phyloP scores from a whole-genome alignment of 2,888 invertebrate genomes.

The Watsonalla binaria region DNA sequence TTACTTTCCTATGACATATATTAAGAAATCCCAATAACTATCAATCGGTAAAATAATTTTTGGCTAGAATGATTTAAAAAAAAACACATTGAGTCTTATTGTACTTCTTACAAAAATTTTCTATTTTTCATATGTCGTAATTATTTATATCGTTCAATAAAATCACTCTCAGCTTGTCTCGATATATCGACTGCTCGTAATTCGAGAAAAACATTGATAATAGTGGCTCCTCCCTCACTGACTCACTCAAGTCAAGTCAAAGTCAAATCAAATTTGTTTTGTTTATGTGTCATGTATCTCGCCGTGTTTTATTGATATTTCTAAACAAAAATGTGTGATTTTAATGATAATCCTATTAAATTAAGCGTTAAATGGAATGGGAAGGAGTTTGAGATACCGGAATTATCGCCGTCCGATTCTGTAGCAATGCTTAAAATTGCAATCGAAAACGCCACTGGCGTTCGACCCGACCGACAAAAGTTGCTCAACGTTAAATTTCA shows the following conservation, averaged over 20 bases:
- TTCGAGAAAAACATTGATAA: too few species aligned
- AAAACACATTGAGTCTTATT: too few species aligned
- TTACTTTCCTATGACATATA: too few species aligned
- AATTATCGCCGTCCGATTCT: slow-evolving; percentile 87
- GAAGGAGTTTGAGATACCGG: slow-evolving; percentile 89
- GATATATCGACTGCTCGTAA: too few species aligned
- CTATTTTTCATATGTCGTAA: too few species aligned
- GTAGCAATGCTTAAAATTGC: slow-evolving; percentile 90
- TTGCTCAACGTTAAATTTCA: slow-evolving; percentile 94
- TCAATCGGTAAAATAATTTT: too few species aligned
- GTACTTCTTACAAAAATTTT: too few species aligned
- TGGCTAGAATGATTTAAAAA: too few species aligned
- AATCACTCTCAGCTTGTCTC: too few species aligned
- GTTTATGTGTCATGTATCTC: slow-evolving; percentile 61
- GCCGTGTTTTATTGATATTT: slow-evolving; percentile 25
- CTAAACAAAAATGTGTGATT: slow-evolving; percentile 65
- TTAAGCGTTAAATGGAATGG: slow-evolving; percentile 95
- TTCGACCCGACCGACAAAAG: slow-evolving; percentile 95
- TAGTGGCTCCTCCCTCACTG: too few species aligned
- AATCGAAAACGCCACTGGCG: slow-evolving; percentile 92
- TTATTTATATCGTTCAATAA: too few species aligned
- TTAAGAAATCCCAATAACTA: too few species aligned
- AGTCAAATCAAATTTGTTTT: slow-evolving; percentile 31
- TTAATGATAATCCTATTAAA: slow-evolving; percentile 67
- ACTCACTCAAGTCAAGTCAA: neutral